Evolutionary conservation across 1,140 invertebrate species (phyloP), one percentile per base, ranked within the genome.

Genomic region (Kradibia gibbosae): DNA sequence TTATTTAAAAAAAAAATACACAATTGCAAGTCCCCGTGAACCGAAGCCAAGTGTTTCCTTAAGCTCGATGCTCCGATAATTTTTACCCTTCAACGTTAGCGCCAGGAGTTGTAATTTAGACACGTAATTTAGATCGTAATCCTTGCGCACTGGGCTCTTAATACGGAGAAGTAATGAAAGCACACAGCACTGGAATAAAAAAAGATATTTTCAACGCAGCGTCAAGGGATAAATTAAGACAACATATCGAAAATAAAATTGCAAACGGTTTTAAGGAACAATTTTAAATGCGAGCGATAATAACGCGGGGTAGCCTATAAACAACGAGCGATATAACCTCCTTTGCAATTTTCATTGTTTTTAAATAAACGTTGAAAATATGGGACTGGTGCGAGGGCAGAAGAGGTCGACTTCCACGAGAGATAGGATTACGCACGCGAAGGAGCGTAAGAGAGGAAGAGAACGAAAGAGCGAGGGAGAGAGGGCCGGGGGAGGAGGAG

Each of bases 391-490:
- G 17, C 20, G 5, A 20, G 10, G 13, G 0, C 7, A 5, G 11
- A 65, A 25, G 17, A 0, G 36, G 4, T 1, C n/a, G 22, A 20
- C 55, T 22, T 70, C 4, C 1, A 45, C 42, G 39, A 42, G 67
- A 42, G 20, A 70, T 70, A 70, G n/a, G 20, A 42, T 70, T 70
- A 45, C 22, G 10, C 25, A 25, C 11, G 72, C 1, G 48, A 36
- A 42, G n/a, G 65, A 78, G 60, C 62, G 50, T 25, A 57, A 80
- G 28, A 65, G 53, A 83, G 70, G 50, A 81, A 84, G 81, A 78
- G 1, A 42, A 28, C 22, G 42, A 71, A 36, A 5, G 70, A 70
- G 67, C 1, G 31, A 67, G n/a, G n/a, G n/a, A n/a, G n/a, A n/a
- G n/a, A n/a, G 22, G 28, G 57, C 25, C 4, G 11, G 10, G 57